A percentile compares a stretch with the other conserved stretches of the same genome.
Conservation (phyloP, 2,888 invertebrate genomes). For the Petrophora chlorosata region DNA sequence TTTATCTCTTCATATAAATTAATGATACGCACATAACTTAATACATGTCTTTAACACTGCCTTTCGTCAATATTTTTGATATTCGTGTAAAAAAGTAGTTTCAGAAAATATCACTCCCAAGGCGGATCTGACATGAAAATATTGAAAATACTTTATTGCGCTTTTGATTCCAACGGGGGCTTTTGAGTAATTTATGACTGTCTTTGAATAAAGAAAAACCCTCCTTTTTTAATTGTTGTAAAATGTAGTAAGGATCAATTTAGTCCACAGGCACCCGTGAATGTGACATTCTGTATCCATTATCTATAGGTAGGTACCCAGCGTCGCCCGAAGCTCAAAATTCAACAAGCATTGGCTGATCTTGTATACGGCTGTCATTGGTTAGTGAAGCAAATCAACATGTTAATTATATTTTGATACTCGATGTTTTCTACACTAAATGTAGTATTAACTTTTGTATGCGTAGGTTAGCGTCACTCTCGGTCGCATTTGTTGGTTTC, state of each 20-base stretch:
- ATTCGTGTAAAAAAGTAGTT: too few relatives aligned
- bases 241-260: neutral
- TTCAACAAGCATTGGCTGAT: conserved; percentile 77
- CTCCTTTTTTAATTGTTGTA: too few relatives aligned
- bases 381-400: conserved; percentile 81
- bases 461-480: conserved; percentile 63
- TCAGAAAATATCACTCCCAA: too few relatives aligned
- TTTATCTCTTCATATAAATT: conserved; percentile 39
- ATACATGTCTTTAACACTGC: conserved; percentile 47
- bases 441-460: conserved; percentile 74
- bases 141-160: too few relatives aligned
- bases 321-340: conserved; percentile 71
- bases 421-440: conserved; percentile 82
- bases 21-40: conserved; percentile 53
- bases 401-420: conserved; percentile 83
- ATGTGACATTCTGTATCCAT: conserved; percentile 59
- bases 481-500: conserved; percentile 67
- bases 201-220: too few relatives aligned
- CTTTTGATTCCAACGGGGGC: neutral
- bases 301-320: conserved; percentile 46
- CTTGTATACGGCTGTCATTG: conserved; percentile 82
- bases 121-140: too few relatives aligned
- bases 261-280: conserved; percentile 9
- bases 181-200: too few relatives aligned
- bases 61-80: conserved; percentile 13